Base-by-base conservation (phyloP, 2,888 invertebrate species). In the Melanophora roralis region DNA sequence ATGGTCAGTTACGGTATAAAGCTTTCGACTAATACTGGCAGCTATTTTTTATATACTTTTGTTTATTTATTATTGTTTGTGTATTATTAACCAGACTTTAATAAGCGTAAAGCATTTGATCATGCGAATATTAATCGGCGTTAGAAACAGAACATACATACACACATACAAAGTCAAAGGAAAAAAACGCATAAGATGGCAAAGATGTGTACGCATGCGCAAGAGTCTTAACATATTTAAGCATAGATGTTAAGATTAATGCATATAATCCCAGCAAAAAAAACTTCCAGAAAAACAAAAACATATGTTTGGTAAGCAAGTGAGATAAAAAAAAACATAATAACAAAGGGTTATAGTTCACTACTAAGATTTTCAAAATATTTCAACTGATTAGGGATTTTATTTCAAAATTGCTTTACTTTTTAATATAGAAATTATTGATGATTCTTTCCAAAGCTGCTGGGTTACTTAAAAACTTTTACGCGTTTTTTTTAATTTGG, bases 61-160 rank as follows among this genome's bases (percentile, higher is more conserved):
- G n/a, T n/a, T 51, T 27, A 40, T 49, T 45, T 47, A 67, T 47
- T 73, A 69, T 51, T 74, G 57, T 67, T 72, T 51, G 40, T 27
- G 67, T 45, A 57, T 64, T 68, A 64, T 72, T 81, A 78, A 64
- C 62, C 73, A 69, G 73, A 59, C 59, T 69, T 72, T 79, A 79
- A 76, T 59, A 75, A 71, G 81, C 81, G 72, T 76, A 76, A 76
- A 81, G 76, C 78, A 79, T 81, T 81, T 82, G 82, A 82, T 82
- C 83, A 83, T 82, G 79, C 79, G 82, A 79, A 82, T 83, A 79
- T 82, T 83, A 83, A 83, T 83, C 82, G 83, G 81, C 78, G 67
- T 71, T 65, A 73, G 62, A 49, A 69, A 38, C n/a, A n/a, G n/a
- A 16, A 67, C 21, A 32, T 45, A 16, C 64, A 47, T 45, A 47